Percentiles rank a stretch among this genome's conserved stretches.
Conservation (phyloP, 2,113 vertebrate genomes). For the Sylvietta virens region DNA sequence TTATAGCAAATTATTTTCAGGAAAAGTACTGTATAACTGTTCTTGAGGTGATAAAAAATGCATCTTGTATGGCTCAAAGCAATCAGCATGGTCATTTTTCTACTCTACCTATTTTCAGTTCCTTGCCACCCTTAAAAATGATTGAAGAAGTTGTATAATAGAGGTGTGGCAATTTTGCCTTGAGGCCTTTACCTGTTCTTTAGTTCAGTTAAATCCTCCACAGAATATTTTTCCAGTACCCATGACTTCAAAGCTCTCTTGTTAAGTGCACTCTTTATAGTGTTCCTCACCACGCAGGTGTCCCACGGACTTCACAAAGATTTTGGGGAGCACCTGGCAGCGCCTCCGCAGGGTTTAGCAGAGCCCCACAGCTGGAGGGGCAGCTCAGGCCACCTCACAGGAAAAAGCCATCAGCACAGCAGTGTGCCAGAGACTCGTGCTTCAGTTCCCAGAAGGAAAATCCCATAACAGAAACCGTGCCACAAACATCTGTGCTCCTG, state of each 20-base stretch:
- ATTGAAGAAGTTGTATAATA: not conserved
- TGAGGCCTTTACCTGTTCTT: not conserved
- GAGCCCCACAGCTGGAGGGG: not conserved
- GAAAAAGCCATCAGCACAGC: not conserved
- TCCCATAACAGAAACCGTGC: fast-evolving
- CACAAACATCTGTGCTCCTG: not conserved
- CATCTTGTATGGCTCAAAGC: not conserved
- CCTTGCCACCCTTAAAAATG: not conserved
- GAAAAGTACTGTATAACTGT: not conserved
- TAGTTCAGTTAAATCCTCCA: not conserved
- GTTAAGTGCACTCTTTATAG: not conserved
- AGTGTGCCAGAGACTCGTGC: not conserved
- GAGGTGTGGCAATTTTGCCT: not conserved
- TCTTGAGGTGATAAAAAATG: not conserved
- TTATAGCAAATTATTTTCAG: not conserved
- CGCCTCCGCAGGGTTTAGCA: not conserved
- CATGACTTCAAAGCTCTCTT: not conserved
- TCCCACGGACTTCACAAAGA: not conserved
- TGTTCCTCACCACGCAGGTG: not conserved
- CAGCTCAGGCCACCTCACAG: not conserved
- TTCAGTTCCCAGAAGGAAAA: not conserved
- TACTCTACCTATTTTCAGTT: not conserved
- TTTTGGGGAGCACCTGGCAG: not conserved
- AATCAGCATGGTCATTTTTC: not conserved
- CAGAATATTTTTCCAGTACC: not conserved